Percentiles rank a stretch among this genome's conserved stretches.
phyloP scores from a whole-genome alignment of 2,888 invertebrate species.

The Leptodirus hochenwartii region DNA sequence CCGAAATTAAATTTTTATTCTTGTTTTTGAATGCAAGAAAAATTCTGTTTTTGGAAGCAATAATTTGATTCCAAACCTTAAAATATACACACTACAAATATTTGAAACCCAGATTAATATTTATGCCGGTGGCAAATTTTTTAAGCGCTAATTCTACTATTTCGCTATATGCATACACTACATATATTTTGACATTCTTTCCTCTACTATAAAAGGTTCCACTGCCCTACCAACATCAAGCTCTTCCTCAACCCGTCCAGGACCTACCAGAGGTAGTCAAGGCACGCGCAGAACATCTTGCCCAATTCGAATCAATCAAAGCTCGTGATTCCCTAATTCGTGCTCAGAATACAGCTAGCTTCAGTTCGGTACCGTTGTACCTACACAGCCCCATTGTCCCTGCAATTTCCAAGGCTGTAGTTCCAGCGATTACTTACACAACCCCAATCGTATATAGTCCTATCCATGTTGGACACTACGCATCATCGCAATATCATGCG shows the following conservation, averaged over 20 bases:
- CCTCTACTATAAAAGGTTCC: too few relatives aligned
- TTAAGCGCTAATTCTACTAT: too few relatives aligned
- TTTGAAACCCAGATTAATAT: too few relatives aligned
- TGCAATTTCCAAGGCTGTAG: slow-evolving; percentile 12
- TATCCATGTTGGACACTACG: neutral
- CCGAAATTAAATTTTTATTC: too few relatives aligned
- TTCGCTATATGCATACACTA: too few relatives aligned
- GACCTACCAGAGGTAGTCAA: slow-evolving; percentile 23
- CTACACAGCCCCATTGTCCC: slow-evolving; percentile 18
- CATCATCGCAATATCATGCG: slow-evolving; percentile 28
- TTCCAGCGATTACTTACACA: slow-evolving; percentile 9
- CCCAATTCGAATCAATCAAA: slow-evolving; percentile 20
- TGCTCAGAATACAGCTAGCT: slow-evolving; percentile 10
- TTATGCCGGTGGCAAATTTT: too few relatives aligned
- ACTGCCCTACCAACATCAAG: too few relatives aligned
- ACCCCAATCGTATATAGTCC: slow-evolving; percentile 9
- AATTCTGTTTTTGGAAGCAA: too few relatives aligned
- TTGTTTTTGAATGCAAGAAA: too few relatives aligned
- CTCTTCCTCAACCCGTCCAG: slow-evolving; percentile 21
- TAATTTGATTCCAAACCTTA: too few relatives aligned
- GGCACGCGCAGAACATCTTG: slow-evolving; percentile 21
- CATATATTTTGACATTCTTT: too few relatives aligned
- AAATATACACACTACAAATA: too few relatives aligned
- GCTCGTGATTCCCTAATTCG: slow-evolving; percentile 17
- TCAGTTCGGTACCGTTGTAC: slow-evolving; percentile 17